phyloP scores from a whole-genome alignment of 2,113 vertebrate genomes.

The Pionites leucogaster region DNA sequence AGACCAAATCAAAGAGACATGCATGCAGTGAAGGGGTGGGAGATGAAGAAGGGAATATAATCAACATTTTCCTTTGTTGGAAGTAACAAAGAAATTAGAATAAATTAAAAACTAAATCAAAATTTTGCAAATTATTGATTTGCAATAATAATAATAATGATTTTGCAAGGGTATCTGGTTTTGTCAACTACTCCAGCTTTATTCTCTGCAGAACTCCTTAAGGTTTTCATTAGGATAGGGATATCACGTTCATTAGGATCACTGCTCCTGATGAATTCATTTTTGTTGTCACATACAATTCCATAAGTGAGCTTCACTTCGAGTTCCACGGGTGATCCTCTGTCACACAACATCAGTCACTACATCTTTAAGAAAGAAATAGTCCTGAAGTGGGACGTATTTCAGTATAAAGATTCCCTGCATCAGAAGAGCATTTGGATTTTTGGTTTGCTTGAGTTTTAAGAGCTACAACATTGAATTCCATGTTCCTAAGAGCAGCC shows the following conservation, averaged over 20 bases:
- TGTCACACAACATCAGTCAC: conserved; percentile 3
- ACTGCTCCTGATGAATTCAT: conserved; percentile 55
- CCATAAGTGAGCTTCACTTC: conserved; percentile 34
- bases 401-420: neutral
- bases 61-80: conserved; percentile 5
- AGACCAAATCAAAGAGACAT: conserved; percentile 17
- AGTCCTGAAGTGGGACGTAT: neutral
- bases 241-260: conserved; percentile 35
- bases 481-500: neutral
- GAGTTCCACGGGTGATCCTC: conserved; percentile 25
- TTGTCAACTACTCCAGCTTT: neutral
- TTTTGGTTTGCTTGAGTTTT: neutral
- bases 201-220: conserved; percentile 29
- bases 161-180: neutral
- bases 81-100: neutral
- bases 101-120: neutral
- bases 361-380: conserved; percentile 1
- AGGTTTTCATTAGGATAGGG: conserved; percentile 55
- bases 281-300: conserved; percentile 57
- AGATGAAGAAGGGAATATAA: neutral
- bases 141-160: neutral
- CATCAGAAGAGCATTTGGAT: fast-evolving
- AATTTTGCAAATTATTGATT: neutral
- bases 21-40: neutral
- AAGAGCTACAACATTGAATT: neutral